Conservation (phyloP, 2,888 invertebrate genomes). For the Dolichopus griseipennis region DNA sequence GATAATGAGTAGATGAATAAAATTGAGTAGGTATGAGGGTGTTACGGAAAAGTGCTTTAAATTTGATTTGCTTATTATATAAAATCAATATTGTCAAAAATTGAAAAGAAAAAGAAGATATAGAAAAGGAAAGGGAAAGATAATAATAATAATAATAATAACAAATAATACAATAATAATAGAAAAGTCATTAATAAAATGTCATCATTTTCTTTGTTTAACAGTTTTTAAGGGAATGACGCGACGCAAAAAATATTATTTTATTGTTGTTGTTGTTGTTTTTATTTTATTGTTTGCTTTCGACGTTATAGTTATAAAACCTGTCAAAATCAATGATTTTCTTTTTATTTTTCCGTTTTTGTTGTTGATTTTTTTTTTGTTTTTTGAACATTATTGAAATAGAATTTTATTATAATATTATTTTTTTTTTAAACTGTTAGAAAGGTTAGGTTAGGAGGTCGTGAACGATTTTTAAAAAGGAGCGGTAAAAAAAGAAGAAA, state of each 20-base stretch:
- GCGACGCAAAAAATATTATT: background rate
- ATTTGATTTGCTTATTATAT: background rate
- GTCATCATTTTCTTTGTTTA: background rate
- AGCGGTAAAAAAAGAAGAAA: background rate
- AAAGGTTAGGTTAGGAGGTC: background rate
- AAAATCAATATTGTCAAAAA: background rate
- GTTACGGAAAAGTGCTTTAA: background rate
- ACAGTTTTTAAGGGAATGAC: background rate
- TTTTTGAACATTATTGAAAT: background rate
- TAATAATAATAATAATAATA: background rate
- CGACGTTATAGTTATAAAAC: background rate
- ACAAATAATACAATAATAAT: background rate
- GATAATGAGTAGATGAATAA: background rate
- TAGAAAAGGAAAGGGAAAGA: background rate
- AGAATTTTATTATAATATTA: background rate
- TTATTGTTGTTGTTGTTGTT: no score
- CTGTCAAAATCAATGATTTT: background rate
- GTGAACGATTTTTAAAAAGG: background rate
- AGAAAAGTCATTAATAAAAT: slow-evolving; percentile 4
- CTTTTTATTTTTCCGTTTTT: background rate
- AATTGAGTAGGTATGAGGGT: background rate
- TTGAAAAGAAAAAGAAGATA: background rate
- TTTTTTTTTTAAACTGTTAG: background rate
- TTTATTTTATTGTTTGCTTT: background rate
- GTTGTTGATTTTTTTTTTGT: background rate